phyloP scores from a whole-genome alignment of 2,797 vertebrate species.

The Champsocephalus gunnari region DNA sequence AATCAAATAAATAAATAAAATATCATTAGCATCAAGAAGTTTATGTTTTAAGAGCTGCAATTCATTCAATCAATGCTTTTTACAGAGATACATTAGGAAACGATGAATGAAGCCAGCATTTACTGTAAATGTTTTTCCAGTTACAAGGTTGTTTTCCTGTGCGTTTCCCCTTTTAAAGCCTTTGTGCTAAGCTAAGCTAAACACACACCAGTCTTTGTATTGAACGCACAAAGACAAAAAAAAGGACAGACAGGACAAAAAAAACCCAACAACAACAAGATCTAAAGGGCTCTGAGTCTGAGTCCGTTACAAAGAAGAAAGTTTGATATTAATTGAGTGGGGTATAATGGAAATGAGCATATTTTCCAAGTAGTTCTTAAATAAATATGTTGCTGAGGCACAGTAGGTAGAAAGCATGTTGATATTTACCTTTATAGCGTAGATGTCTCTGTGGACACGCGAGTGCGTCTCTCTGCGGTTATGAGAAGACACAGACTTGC shows the following conservation, averaged over 20 bases:
- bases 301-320: too few species aligned
- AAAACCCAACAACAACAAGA: too few species aligned
- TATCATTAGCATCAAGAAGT: too few species aligned
- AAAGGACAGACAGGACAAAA: too few species aligned
- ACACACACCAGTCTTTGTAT: neutral
- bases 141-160: too few species aligned
- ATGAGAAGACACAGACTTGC: constrained; percentile 91
- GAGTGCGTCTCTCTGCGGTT: constrained; percentile 92
- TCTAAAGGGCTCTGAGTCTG: too few species aligned
- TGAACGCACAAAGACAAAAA: neutral
- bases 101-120: too few species aligned
- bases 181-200: constrained; percentile 4
- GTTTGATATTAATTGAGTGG: neutral
- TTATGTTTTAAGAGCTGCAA: too few species aligned
- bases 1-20: too few species aligned
- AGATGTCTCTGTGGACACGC: constrained; percentile 94
- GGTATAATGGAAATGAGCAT: neutral
- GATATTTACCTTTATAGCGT: constrained; percentile 91
- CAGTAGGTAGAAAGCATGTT: neutral
- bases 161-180: neutral
- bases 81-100: too few species aligned
- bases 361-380: neutral
- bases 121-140: too few species aligned
- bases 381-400: neutral
- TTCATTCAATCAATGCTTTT: too few species aligned